These are phyloP conservation scores for Galaxias olidus DNA, from an alignment of 2,797 vertebrate species.

Conservation along the genomic window DNA sequence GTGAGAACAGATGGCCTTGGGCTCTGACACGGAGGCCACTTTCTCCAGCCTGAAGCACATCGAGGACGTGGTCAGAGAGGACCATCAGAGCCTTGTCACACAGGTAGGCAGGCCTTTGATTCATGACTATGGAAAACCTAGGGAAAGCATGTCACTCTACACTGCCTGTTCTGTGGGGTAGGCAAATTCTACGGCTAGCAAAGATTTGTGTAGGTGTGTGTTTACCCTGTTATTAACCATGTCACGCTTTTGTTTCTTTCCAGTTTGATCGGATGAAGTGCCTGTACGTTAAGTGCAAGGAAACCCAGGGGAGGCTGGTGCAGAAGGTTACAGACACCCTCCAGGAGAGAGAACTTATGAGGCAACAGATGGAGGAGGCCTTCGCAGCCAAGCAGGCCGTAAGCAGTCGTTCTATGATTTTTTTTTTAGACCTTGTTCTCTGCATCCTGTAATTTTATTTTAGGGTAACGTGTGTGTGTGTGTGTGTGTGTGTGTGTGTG, in stretches of 20 bases:
- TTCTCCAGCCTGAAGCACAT: constrained; percentile 63
- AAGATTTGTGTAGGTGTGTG: neutral
- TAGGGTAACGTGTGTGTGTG: neutral
- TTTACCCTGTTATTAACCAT: neutral
- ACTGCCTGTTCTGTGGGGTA: no score
- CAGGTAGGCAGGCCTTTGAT: constrained; percentile 48
- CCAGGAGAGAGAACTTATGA: constrained; percentile 75
- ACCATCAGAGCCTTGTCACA: constrained; percentile 63
- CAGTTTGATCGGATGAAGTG: constrained; percentile 66
- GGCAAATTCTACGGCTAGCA: neutral
- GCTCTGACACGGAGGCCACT: constrained; percentile 55
- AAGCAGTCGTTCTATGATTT: no score
- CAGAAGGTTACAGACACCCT: constrained; percentile 74
- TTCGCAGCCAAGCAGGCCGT: constrained; percentile 77
- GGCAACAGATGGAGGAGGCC: constrained; percentile 70
- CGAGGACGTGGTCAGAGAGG: constrained; percentile 48
- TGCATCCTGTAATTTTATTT: no score
- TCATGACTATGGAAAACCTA: neutral
- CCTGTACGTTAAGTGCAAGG: constrained; percentile 66
- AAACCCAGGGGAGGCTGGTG: constrained; percentile 58
- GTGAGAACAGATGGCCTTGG: constrained; percentile 54
- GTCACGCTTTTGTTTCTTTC: constrained; percentile 13
- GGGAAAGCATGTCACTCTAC: no score
- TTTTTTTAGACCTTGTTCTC: no score
- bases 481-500: constrained; percentile 10